These are phyloP conservation scores for human (Homo sapiens) DNA, from an alignment of 2,113 vertebrate species.

Conservation along the genomic window GRCh38 chr11:45540001-45540500, in stretches of 20 bases:
- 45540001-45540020: not conserved
- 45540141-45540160: fast-evolving
- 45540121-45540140: not conserved
- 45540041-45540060: not conserved
- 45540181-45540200: not conserved
- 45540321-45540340: not conserved
- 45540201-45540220: not conserved
- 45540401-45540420: not conserved
- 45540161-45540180: not conserved
- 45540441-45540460: not conserved
- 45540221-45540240: not conserved
- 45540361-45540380: not conserved
- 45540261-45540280: not conserved
- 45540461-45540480: not conserved
- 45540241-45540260: not conserved
- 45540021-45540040: fast-evolving
- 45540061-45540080: not conserved
- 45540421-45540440: not conserved
- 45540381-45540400: not conserved
- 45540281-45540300: not conserved
- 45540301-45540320: not conserved
- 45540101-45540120: not conserved
- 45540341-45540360: not conserved
- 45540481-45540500: not conserved
- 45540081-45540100: fast-evolving